A percentile compares a stretch with the other conserved stretches of the same genome.
These are phyloP conservation scores for Rafetus swinhoei DNA, from an alignment of 2,113 vertebrate species.

Conservation along the genomic window DNA sequence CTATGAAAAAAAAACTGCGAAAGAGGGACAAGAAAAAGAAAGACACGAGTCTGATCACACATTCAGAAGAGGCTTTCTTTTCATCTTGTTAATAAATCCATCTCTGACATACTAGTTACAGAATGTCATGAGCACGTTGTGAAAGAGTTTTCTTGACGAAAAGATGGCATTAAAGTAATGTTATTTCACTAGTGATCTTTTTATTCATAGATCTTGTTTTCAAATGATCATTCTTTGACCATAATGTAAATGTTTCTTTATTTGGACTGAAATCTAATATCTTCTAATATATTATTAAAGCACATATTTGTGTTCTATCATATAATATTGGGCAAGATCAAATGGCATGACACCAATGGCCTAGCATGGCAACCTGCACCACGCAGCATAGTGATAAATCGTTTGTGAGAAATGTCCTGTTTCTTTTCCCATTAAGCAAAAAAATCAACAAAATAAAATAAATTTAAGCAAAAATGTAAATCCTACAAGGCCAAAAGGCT, in stretches of 20 bases:
- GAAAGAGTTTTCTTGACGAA: neutral
- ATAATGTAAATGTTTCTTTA: neutral
- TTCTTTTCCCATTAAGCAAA: neutral
- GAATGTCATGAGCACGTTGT: neutral
- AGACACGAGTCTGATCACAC: neutral
- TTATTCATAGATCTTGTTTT: neutral
- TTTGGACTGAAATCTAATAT: neutral
- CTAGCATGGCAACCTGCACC: neutral
- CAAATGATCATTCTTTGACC: neutral
- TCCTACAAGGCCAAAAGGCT: neutral
- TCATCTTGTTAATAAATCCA: neutral
- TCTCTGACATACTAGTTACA: neutral
- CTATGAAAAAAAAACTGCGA: neutral
- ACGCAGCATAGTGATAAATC: neutral
- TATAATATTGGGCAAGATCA: neutral
- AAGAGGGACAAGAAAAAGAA: neutral
- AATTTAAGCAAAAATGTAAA: neutral
- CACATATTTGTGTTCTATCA: neutral
- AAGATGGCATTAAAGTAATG: neutral
- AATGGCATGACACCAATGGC: neutral
- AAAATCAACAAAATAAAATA: neutral
- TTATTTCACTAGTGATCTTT: neutral
- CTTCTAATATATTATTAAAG: neutral
- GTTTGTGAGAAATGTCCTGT: neutral
- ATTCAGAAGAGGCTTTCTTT: neutral